Conservation (phyloP, 2,113 vertebrate species). For the Casuarius casuarius region DNA sequence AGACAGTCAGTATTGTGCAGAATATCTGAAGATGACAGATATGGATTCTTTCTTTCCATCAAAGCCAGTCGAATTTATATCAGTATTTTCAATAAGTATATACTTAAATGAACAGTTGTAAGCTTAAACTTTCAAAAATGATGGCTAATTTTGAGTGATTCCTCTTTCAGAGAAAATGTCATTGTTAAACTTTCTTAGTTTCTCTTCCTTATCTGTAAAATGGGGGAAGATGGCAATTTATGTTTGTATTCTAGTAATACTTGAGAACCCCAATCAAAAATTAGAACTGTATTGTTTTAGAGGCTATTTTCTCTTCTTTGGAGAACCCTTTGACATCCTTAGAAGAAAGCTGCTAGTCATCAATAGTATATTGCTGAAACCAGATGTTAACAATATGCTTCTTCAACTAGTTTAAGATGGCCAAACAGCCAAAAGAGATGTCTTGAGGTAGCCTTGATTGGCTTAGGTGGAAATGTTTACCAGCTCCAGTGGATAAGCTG, state of each 20-base stretch:
- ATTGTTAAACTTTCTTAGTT: accelerated
- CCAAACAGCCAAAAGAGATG: neutral
- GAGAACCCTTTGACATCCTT: neutral
- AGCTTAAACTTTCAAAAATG: neutral
- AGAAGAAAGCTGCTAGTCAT: neutral
- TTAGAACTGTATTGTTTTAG: neutral
- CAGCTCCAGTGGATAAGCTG: neutral
- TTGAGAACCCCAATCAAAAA: neutral
- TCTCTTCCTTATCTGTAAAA: neutral
- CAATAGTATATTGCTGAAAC: neutral
- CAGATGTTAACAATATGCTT: neutral
- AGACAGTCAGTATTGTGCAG: neutral
- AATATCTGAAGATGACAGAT: neutral
- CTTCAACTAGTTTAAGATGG: neutral
- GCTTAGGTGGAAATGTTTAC: neutral
- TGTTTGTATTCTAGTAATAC: neutral
- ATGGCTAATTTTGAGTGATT: neutral
- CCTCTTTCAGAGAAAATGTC: neutral
- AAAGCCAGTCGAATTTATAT: neutral
- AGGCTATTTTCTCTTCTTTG: neutral
- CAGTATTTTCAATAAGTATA: neutral
- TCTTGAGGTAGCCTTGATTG: neutral
- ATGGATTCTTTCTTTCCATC: neutral
- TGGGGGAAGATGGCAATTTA: neutral
- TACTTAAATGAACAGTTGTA: neutral